phyloP scores from a whole-genome alignment of 2,113 vertebrate genomes.

The Buteo buteo region DNA sequence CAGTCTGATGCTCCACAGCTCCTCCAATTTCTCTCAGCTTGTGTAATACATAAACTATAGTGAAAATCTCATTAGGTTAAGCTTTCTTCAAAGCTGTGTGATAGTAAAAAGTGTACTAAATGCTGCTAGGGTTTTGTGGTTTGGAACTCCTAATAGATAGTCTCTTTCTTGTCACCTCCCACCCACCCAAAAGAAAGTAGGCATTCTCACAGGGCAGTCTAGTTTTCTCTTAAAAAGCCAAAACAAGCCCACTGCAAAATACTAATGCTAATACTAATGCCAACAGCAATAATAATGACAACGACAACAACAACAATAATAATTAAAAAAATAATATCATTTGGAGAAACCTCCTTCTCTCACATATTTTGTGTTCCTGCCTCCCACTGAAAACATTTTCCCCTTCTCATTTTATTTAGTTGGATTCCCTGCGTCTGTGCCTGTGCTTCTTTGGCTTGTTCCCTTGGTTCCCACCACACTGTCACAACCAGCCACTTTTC shows the following conservation, averaged over 20 bases:
- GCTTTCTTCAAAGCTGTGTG: background rate
- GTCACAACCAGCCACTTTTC: rapidly evolving
- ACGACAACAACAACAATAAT: background rate
- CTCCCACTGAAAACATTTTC: background rate
- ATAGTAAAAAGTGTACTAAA: background rate
- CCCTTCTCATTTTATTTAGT: background rate
- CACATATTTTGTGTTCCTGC: background rate
- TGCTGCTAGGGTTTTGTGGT: background rate
- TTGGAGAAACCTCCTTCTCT: background rate
- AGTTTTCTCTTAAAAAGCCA: background rate
- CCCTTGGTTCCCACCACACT: background rate
- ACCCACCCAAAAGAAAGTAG: background rate
- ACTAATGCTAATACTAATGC: too few relatives aligned
- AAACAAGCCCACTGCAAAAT: background rate
- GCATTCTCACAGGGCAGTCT: background rate
- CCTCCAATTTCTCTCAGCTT: background rate
- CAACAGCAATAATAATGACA: background rate
- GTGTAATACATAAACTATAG: background rate
- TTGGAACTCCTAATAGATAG: background rate
- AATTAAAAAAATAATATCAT: background rate
- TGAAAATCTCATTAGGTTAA: background rate
- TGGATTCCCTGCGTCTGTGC: background rate
- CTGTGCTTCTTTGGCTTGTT: background rate
- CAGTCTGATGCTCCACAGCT: background rate
- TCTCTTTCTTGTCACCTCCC: background rate